Conservation (phyloP, 1,140 invertebrate genomes). For the Lordiphosa mommai region DNA sequence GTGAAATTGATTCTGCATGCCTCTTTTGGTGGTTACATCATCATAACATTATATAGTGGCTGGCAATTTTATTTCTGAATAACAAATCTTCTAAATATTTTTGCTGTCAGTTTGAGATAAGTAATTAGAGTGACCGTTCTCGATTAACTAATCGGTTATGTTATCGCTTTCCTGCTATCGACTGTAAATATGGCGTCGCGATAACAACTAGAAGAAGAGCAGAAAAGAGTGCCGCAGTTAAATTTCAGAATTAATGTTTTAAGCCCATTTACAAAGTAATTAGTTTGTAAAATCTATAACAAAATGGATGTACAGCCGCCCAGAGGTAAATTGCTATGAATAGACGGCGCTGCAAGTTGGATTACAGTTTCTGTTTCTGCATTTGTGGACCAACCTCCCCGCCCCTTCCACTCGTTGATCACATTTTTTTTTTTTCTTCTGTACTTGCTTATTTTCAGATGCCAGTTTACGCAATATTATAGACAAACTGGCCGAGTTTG, state of each 20-base stretch:
- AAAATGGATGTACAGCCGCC: conserved; percentile 62
- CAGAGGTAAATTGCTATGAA: conserved; percentile 22
- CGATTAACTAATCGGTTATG: no score
- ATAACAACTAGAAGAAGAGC: background rate
- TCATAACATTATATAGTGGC: no score
- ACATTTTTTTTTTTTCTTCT: conserved; percentile 17
- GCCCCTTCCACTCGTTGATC: conserved; percentile 1
- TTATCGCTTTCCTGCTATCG: background rate
- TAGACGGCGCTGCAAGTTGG: background rate
- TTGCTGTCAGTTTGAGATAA: no score
- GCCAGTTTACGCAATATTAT: conserved; percentile 89
- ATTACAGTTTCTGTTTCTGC: background rate
- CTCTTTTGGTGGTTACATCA: no score
- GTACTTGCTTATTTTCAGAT: conserved; percentile 43
- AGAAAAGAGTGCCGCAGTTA: no score
- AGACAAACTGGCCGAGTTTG: conserved; percentile 98
- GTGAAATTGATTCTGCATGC: no score
- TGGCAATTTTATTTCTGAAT: no score
- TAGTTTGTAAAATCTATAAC: conserved; percentile 31
- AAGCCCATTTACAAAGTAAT: conserved; percentile 21
- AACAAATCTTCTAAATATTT: no score
- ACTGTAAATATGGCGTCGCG: no score
- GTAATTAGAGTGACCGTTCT: no score
- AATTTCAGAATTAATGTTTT: conserved; percentile 41
- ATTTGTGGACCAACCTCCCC: background rate